A percentile compares a stretch with the other conserved stretches of the same genome.
phyloP scores from a whole-genome alignment of 2,113 vertebrate species.

The Rynchops niger region DNA sequence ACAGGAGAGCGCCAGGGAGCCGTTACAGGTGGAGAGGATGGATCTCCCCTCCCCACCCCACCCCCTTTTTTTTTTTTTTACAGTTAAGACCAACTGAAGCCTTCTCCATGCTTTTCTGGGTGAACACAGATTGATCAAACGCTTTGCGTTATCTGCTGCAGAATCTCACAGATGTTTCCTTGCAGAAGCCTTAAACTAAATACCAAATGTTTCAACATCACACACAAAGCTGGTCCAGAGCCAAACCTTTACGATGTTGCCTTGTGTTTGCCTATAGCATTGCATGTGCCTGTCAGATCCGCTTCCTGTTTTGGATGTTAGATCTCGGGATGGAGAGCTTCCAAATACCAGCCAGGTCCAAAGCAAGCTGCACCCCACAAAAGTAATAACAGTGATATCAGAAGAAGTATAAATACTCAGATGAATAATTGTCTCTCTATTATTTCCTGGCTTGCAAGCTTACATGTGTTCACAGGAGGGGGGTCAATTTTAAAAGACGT shows the following conservation, averaged over 20 bases:
- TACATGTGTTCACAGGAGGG: not conserved
- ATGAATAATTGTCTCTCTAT: constrained; percentile 49
- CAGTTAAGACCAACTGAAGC: not conserved
- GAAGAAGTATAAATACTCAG: constrained; percentile 11
- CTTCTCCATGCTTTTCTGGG: not conserved
- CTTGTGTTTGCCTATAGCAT: constrained; percentile 2
- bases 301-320: constrained; percentile 51
- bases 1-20: constrained; percentile 45
- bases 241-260: not conserved
- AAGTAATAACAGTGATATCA: constrained; percentile 39
- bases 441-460: constrained; percentile 53
- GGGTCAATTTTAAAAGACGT: not conserved
- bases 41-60: too few relatives aligned
- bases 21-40: too few relatives aligned
- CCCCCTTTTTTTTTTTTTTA: too few relatives aligned
- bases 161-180: constrained; percentile 70
- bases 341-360: not conserved
- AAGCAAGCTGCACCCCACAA: not conserved
- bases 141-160: not conserved
- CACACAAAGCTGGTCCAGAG: constrained; percentile 15
- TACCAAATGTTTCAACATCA: constrained; percentile 25
- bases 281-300: constrained; percentile 42
- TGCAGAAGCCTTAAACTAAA: constrained; percentile 27
- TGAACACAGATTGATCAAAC: constrained; percentile 9
- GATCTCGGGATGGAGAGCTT: constrained; percentile 25